A percentile compares a stretch with the other conserved stretches of the same genome.
phyloP scores from a whole-genome alignment of 2,113 vertebrate species.

The Phalacrocorax aristotelis region DNA sequence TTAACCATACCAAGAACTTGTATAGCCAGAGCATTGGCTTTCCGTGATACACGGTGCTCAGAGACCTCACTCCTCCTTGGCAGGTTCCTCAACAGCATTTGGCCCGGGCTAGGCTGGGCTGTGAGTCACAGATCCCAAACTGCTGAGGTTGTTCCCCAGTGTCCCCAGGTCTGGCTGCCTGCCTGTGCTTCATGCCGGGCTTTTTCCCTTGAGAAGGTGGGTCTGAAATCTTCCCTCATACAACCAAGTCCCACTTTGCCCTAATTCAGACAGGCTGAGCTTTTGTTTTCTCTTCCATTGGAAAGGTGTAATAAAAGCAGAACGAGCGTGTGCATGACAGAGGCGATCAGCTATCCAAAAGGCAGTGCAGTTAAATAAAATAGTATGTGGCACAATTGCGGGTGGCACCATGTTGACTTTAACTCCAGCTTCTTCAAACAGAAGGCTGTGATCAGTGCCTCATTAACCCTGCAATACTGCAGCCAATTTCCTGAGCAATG shows the following conservation, averaged over 20 bases:
- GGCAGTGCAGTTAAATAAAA: not conserved
- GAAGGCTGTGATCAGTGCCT: not conserved
- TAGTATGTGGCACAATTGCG: not conserved
- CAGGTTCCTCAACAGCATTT: not conserved
- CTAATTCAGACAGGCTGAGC: not conserved
- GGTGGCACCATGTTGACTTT: not conserved
- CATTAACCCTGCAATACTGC: not conserved
- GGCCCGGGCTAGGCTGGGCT: not conserved
- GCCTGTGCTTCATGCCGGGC: not conserved
- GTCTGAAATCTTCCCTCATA: not conserved
- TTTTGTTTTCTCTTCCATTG: not conserved
- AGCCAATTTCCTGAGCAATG: not conserved
- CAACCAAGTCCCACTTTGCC: not conserved
- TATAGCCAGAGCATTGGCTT: not conserved
- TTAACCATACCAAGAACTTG: not conserved
- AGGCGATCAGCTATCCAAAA: not conserved
- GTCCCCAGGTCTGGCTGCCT: not conserved
- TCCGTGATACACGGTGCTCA: accelerated
- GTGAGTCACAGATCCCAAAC: not conserved
- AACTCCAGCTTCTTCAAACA: not conserved
- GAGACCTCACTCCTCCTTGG: not conserved
- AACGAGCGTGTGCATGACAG: accelerated
- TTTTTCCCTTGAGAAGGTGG: not conserved
- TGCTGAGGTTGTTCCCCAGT: not conserved
- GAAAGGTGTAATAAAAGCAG: not conserved